Evolutionary conservation across 2,113 vertebrate species (phyloP), one percentile per base, ranked within the genome.

Genomic region (Megaceryle maxima): DNA sequence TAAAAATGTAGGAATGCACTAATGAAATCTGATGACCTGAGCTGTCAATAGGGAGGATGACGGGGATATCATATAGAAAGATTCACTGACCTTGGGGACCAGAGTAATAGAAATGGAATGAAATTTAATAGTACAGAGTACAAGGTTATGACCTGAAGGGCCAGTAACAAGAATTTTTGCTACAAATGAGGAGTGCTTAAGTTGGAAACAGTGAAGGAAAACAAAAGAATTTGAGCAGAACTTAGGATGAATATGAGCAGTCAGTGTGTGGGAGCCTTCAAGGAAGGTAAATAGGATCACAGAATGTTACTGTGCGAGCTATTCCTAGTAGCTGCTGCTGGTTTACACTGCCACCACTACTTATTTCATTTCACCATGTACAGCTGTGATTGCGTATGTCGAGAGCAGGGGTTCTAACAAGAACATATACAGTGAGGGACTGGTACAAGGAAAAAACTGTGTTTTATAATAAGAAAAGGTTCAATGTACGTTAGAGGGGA

Each of bases 41-140:
- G 78, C 89, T 92, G 84, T 91, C 94, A 85, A 33, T 43, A 77
- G 84, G 84, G 74, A 96, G 70, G 78, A 68, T 51, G 80, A 87
- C 77, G 62, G 84, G 37, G 75, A 28, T 92, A 85, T 66, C 84
- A 57, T 44, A 85, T 5, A 90, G 81, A 91, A 69, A 87, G 91
- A 85, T 75, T 73, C 44, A 24, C 77, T 90, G 94, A 91, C 95
- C 87, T 91, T 88, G 84, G 70, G 90, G 67, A 92, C 62, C 43
- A 69, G 35, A 92, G 44, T 55, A 91, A 94, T 83, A 94, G 85
- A 91, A 96, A 88, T 69, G 50, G 90, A 91, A 95, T 87, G 95
- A 83, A 96, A 97, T 89, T 60, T 96, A 94, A 96, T 96, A 90
- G 87, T 62, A 66, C 59, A 46, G 44, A 91, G 57, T 76, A 90